phyloP scores from a whole-genome alignment of 1,140 invertebrate species.

The Aphaenogaster rudis region DNA sequence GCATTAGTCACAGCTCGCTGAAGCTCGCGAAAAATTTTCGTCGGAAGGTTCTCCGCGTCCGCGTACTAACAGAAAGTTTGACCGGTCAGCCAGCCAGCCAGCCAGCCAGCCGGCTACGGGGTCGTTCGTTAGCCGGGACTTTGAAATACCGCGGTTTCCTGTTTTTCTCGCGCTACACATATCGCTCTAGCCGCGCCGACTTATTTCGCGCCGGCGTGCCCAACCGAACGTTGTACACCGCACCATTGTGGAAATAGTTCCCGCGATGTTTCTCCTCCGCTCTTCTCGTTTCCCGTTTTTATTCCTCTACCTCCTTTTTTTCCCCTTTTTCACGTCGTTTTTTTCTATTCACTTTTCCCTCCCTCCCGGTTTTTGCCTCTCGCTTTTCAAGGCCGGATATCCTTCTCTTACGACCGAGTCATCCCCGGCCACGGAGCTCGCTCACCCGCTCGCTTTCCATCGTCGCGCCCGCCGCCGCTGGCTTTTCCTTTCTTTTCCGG shows the following conservation, averaged over 20 bases:
- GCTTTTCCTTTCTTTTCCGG: conserved; percentile 53
- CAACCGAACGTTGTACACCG: conserved; percentile 44
- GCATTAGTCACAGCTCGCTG: conserved; percentile 67
- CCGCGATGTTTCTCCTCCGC: conserved; percentile 35
- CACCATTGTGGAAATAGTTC: conserved; percentile 55
- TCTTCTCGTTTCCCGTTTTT: conserved; percentile 18
- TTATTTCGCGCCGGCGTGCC: conserved; percentile 40
- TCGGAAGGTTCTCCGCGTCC: conserved; percentile 31
- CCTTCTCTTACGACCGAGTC: conserved; percentile 56
- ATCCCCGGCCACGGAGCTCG: conserved; percentile 21
- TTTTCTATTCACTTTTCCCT: conserved; percentile 10
- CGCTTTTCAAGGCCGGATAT: conserved; percentile 60
- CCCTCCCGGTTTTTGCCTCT: background rate
- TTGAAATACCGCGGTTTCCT: conserved; percentile 59
- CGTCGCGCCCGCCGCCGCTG: conserved; percentile 1
- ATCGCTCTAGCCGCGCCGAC: conserved; percentile 47
- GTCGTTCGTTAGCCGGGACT: conserved; percentile 69
- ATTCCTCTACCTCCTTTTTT: background rate
- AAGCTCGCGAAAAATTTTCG: conserved; percentile 67
- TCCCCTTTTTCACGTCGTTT: background rate
- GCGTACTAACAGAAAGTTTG: conserved; percentile 61
- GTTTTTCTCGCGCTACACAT: conserved; percentile 67
- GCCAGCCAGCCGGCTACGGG: conserved; percentile 1
- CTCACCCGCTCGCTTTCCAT: conserved; percentile 34
- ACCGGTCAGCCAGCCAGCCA: background rate